Base-by-base conservation (phyloP, 2,888 invertebrate genomes). In the Dolichopus griseipennis region DNA sequence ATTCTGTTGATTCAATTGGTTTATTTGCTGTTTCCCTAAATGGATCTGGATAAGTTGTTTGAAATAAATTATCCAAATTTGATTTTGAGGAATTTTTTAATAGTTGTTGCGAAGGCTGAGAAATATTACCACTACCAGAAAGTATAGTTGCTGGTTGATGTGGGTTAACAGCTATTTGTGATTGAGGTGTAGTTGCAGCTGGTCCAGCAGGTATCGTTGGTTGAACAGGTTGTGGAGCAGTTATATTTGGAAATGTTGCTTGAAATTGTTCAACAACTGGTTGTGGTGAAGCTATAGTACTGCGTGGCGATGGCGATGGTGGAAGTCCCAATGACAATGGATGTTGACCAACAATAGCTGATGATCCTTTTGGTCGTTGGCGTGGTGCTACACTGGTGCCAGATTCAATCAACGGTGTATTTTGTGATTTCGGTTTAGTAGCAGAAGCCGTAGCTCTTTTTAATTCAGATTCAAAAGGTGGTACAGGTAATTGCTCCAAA, bases 311-410 rank as follows among this genome's bases (percentile, higher is more conserved):
- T 27, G 85, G 85, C 77, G 85, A 85, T 61, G 85, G 84, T 69
- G 84, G 85, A 66, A 85, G 73, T 2, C 83, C 84, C 52, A 85
- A 74, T 9, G 84, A 84, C 66, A 85, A 77, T 66, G 83, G 80
- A 73, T 81, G 77, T 67, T 83, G 80, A 8, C 82, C 80, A 71
- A 76, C 75, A 65, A 74, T 75, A 33, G 78, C 72, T 7, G 79
- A 74, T 71, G 79, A 83, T 43, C 88, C 90, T 78, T 92, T 92
- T 12, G 93, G 93, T 73, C 93, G 83, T 78, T 92, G 92, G 67
- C 93, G 83, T 4, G 93, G 93, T 67, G 90, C 90, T 33, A 93
- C 92, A 72, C 91, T 91, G 2, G 93, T 93, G 68, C 90, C 89
- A 3, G 79, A 76, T 77, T 90, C 88, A 10, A 87, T 84, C 18